Percentiles rank a stretch among this genome's conserved stretches.
These are phyloP conservation scores for Otolemur garnettii DNA, from an alignment of 2,113 vertebrate species.

Conservation along the genomic window DNA sequence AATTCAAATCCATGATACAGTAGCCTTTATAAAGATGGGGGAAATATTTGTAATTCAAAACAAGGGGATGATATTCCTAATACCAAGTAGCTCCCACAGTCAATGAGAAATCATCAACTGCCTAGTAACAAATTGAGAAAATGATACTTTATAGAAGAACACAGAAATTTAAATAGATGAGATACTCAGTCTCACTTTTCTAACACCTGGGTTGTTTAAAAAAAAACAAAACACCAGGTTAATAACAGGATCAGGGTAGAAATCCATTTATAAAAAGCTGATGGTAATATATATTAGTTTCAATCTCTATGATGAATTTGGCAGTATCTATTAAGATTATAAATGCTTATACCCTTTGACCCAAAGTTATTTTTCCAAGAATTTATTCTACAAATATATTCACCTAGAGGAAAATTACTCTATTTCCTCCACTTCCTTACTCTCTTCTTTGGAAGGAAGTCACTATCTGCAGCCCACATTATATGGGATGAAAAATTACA, in stretches of 20 bases:
- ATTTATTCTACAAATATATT: constrained; percentile 18
- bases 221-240: not conserved
- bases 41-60: not conserved
- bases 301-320: not conserved
- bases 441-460: not conserved
- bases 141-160: not conserved
- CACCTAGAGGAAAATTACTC: not conserved
- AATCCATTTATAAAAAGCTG: not conserved
- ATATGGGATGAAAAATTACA: rapidly evolving
- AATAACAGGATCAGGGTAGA: not conserved
- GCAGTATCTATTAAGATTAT: constrained; percentile 27
- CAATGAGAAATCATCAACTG: not conserved
- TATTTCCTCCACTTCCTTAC: not conserved
- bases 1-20: not conserved
- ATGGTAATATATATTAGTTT: not conserved
- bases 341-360: not conserved
- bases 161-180: not conserved
- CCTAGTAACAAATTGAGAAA: not conserved
- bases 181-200: not conserved
- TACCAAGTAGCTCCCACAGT: not conserved
- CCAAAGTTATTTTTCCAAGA: constrained; percentile 41
- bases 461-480: not conserved
- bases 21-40: not conserved
- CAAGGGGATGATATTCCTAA: not conserved
- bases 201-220: not conserved